Evolutionary conservation across 1,140 invertebrate genomes (phyloP).

Genomic region (Bombus huntii): DNA sequence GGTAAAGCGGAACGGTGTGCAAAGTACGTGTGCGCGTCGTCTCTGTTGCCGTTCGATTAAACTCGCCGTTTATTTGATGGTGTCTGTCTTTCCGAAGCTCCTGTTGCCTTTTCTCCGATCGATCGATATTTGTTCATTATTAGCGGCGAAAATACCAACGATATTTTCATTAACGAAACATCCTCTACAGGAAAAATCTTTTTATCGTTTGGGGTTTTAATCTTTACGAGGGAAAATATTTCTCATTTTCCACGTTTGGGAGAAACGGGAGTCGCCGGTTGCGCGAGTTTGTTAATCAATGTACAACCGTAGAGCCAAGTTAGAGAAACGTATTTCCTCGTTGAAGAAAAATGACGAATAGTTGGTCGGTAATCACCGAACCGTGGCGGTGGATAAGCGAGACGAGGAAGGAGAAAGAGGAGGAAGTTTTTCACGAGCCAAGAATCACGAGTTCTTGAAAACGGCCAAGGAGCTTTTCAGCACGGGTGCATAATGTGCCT

Average conservation of each 20-base stretch:
- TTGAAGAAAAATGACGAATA: conserved; percentile 20
- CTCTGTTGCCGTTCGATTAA: conserved; percentile 18
- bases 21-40: background rate
- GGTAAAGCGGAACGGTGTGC: background rate
- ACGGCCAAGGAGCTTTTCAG: conserved; percentile 25
- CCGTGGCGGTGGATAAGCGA: background rate
- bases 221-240: background rate
- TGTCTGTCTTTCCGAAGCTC: background rate
- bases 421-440: conserved; percentile 30
- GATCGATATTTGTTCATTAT: background rate
- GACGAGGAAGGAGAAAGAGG: background rate
- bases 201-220: background rate
- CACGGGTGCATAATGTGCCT: conserved; percentile 51
- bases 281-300: conserved; percentile 14
- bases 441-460: conserved; percentile 32
- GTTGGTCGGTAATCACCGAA: conserved; percentile 9
- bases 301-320: background rate
- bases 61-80: background rate
- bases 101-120: background rate
- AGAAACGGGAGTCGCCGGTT: too few species aligned
- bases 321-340: conserved; percentile 1
- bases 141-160: background rate
- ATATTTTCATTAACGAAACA: background rate
- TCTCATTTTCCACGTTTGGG: background rate
- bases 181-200: background rate